Evolutionary conservation across 2,888 invertebrate species (phyloP).

Genomic region (Congeria kusceri): DNA sequence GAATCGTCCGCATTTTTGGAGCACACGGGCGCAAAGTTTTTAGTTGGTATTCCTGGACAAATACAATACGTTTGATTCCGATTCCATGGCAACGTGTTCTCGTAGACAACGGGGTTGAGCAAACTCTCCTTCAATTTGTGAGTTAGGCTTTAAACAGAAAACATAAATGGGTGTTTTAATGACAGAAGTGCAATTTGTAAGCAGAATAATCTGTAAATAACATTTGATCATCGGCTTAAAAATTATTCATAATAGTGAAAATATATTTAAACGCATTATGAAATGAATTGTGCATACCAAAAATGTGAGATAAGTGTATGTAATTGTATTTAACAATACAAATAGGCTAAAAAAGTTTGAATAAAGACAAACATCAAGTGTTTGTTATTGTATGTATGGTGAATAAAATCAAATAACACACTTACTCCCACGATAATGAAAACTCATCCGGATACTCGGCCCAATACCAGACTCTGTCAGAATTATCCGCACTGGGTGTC

Average conservation of each 20-base stretch:
- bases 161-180: background rate
- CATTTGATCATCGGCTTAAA: too few species aligned
- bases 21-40: slow-evolving; percentile 16
- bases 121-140: slow-evolving; percentile 10
- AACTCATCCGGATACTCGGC: slow-evolving; percentile 22
- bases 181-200: too few species aligned
- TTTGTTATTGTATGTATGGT: too few species aligned
- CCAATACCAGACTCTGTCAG: background rate
- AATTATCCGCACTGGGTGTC: background rate
- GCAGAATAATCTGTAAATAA: too few species aligned
- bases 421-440: slow-evolving; percentile 32
- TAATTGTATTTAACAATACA: too few species aligned
- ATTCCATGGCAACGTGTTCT: slow-evolving; percentile 13
- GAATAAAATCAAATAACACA: background rate
- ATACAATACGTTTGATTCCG: background rate
- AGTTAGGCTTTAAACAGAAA: background rate
- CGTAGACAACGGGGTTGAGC: slow-evolving; percentile 11
- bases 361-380: too few species aligned
- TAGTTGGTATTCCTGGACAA: slow-evolving; percentile 2
- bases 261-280: too few species aligned
- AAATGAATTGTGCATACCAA: too few species aligned
- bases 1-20: slow-evolving; percentile 20
- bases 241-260: too few species aligned
- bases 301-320: too few species aligned
- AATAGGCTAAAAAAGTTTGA: too few species aligned